phyloP scores from a whole-genome alignment of 2,797 vertebrate species.

The Melanotaenia trifasciata region DNA sequence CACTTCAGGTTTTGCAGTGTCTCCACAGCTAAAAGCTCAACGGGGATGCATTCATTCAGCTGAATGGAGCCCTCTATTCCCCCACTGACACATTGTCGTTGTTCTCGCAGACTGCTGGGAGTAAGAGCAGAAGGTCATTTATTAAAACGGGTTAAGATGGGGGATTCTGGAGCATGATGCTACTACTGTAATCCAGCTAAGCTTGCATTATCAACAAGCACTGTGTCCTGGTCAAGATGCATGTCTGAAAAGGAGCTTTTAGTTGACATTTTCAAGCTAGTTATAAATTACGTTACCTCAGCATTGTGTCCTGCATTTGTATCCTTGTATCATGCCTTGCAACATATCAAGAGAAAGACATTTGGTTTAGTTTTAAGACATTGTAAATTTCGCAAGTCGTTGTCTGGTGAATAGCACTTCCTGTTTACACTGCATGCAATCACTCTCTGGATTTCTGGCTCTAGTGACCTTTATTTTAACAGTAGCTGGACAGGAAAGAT shows the following conservation, averaged over 20 bases:
- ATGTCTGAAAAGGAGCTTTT: not conserved
- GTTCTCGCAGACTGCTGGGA: slow-evolving; percentile 38
- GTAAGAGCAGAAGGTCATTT: slow-evolving; percentile 36
- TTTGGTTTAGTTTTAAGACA: not conserved
- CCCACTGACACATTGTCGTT: slow-evolving; percentile 26
- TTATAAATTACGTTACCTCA: not conserved
- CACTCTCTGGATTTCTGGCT: too few species aligned
- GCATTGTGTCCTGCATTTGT: not conserved
- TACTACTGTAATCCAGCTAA: not conserved
- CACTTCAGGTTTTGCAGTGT: slow-evolving; percentile 64
- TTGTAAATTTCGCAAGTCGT: not conserved
- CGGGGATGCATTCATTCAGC: slow-evolving; percentile 55
- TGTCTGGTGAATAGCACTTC: not conserved
- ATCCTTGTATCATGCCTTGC: not conserved
- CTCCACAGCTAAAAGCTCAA: slow-evolving; percentile 59
- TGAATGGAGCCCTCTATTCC: slow-evolving; percentile 31
- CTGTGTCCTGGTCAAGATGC: not conserved
- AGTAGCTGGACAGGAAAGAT: too few species aligned
- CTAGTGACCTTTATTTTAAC: too few species aligned
- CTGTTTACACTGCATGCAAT: not conserved
- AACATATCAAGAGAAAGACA: not conserved
- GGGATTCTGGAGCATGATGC: not conserved
- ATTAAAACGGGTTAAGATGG: slow-evolving; percentile 11
- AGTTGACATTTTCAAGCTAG: not conserved
- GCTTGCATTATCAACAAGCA: not conserved